Evolutionary conservation across 2,797 vertebrate genomes (phyloP), one percentile per base, ranked within the genome.

Genomic region (Liasis olivaceus): DNA sequence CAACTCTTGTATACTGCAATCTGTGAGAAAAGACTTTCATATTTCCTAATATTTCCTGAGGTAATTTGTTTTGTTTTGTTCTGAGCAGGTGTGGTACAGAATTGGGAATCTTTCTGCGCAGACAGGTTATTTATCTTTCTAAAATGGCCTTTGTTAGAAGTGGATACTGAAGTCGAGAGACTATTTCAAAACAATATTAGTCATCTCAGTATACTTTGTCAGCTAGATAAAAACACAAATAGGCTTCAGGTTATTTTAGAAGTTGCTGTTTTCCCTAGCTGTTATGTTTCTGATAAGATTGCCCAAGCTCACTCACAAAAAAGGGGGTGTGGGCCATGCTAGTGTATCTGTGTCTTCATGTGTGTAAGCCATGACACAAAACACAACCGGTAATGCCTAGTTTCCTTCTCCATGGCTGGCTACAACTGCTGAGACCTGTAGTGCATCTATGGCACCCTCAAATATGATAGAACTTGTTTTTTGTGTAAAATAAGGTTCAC

Each of bases 121-220:
- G 92, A 93, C 63, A 95, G 94, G 91, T 96, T 96, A 94, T 96
- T 96, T 97, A 94, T 96, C 94, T 97, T 92, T 95, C 92, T 95
- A 92, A 95, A 97, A 96, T 96, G 87, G 93, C 7, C 36, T 96
- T 97, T 95, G 94, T 96, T 95, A 94, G 94, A 96, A 97, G 94
- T 77, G 63, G 77, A 95, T 93, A 54, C 26, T 95, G 90, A 92
- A 94, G 94, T 95, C 42, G 28, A 94, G 94, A 91, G 89, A 94
- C 93, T 60, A 95, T 93, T 54, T 94, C 28, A 77, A 95, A 95
- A 94, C 87, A 96, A 89, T 90, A 95, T 92, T 96, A 90, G 60
- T 93, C 1, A 93, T 93, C 77, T 92, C 84, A 4, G 88, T 58
- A 58, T 92, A 90, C 66, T 64, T 89, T 59, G 93, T 9, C 42